Conservation (phyloP, 2,888 invertebrate species). For the Macrophya annulata region DNA sequence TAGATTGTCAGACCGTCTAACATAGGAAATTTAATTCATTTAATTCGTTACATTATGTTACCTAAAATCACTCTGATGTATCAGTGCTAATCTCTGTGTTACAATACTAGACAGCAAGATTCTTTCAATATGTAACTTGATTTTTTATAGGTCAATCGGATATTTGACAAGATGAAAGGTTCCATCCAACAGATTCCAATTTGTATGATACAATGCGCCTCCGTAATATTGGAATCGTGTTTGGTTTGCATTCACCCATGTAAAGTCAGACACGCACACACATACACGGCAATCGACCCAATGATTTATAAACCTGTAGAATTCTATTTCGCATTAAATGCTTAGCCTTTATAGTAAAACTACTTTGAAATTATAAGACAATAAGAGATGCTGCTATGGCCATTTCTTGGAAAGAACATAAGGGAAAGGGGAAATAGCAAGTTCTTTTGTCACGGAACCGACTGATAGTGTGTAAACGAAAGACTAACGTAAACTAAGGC, state of each 20-base stretch:
- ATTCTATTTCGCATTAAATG: slow-evolving; percentile 30
- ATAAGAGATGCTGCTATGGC: background rate
- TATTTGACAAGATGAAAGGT: slow-evolving; percentile 13
- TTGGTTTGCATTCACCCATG: slow-evolving; percentile 22
- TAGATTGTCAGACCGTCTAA: slow-evolving; percentile 48
- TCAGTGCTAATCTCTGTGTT: slow-evolving; percentile 37
- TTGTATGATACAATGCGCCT: slow-evolving; percentile 44
- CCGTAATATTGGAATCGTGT: slow-evolving; percentile 4
- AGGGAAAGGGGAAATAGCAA: background rate
- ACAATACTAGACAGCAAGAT: slow-evolving; percentile 8
- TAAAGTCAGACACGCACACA: slow-evolving; percentile 39
- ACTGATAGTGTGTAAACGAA: background rate
- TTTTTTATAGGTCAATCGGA: slow-evolving; percentile 8
- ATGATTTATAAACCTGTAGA: slow-evolving; percentile 29
- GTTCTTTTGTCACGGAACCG: background rate
- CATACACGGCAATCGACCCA: slow-evolving; percentile 28
- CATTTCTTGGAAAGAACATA: background rate
- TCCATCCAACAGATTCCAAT: slow-evolving; percentile 56
- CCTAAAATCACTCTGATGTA: slow-evolving; percentile 30
- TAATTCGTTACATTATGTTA: slow-evolving; percentile 21
- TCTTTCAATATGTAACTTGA: slow-evolving; percentile 3
- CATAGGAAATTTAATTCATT: background rate
- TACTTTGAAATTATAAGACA: background rate
- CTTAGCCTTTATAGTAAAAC: slow-evolving; percentile 37
- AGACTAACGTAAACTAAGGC: slow-evolving; percentile 23